Base-by-base conservation (phyloP, 2,797 vertebrate species). In the Trichosurus vulpecula region DNA sequence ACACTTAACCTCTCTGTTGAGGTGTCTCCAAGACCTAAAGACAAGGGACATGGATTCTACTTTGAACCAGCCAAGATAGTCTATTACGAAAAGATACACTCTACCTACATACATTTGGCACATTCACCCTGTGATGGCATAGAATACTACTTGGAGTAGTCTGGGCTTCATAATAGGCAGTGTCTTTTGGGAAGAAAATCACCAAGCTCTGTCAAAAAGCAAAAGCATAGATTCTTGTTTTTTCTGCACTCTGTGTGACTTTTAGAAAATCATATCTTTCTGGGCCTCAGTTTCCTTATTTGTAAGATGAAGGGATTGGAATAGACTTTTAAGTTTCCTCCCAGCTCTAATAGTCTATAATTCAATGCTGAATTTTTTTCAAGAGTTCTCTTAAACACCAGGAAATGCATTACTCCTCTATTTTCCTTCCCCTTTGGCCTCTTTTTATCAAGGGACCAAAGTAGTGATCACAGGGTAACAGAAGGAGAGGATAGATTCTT, bases 381-480 rank as follows among this genome's bases (percentile, higher is more conserved):
- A 47, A 47, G 74, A 47, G 41, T 81, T 87, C 41, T 41, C 10
- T 87, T 51, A 87, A 87, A 87, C 41, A 87, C 31, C 3, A 87
- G 25, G 22, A 87, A 47, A 87, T 87, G 10, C 25, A 87, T 87
- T 87, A 87, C 41, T 51, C 41, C 22, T 87, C 74, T 87, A 29
- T 87, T 47, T 74, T 87, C 74, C 74, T 87, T 87, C 41, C 74
- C 41, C 74, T 51, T 27, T 87, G 74, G 74, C 41, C 74, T 90
- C 89, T 95, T 93, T 91, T 89, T 30, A 55, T 11, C 55, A 52
- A 31, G 94, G 93, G 92, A 41, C 12, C 89, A 90, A 92, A 94
- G 92, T 52, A 31, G 91, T 90, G 92, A 95, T 91, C 57, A 90
- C 25, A 94, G 90, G 58, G 91, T 53, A 57, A 54, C 54, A 92